Base-by-base conservation (phyloP, 2,888 invertebrate genomes). In the Cabera pusaria region DNA sequence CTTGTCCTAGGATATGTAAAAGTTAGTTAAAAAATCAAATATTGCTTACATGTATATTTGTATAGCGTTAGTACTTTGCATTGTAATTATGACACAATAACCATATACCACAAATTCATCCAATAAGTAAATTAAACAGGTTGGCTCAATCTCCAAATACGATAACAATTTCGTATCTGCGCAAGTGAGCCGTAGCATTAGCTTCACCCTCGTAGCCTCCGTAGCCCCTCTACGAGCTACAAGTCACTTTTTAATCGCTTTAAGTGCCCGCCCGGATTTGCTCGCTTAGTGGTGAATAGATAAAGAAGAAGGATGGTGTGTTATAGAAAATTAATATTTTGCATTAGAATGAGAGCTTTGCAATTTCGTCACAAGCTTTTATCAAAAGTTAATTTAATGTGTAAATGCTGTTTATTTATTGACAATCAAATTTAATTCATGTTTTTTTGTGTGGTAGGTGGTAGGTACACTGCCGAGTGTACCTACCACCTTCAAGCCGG, bases 251-350 rank as follows among this genome's bases (percentile, higher is more conserved):
- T 82, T 86, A 86, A 86, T 86, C 84, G 75, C 68, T 77, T 73
- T 80, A 83, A 85, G 86, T 86, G 86, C 78, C 74, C 62, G 65
- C 74, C 63, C 72, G 72, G 77, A 83, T 82, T 82, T 76, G 65
- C 75, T 63, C 64, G 71, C 66, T 78, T 77, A 72, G 73, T 66
- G 61, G 66, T 70, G 71, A 76, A 71, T 73, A 67, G 64, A 72
- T 75, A 68, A 74, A 67, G 68, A 73, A 72, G 69, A 72, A 70
- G 67, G 70, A 69, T 64, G 44, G 41, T 40, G 34, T 26, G 33
- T 14, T 42, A 41, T 42, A 22, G 38, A 49, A 42, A 47, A 47
- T 49, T 47, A 43, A 47, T 49, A 52, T 40, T 36, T 31, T 45
- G 37, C 37, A 44, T 52, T 38, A 32, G 31, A 39, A 44, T 26